These are phyloP conservation scores for Mimachlamys varia DNA, from an alignment of 2,888 invertebrate genomes.

Conservation along the genomic window DNA sequence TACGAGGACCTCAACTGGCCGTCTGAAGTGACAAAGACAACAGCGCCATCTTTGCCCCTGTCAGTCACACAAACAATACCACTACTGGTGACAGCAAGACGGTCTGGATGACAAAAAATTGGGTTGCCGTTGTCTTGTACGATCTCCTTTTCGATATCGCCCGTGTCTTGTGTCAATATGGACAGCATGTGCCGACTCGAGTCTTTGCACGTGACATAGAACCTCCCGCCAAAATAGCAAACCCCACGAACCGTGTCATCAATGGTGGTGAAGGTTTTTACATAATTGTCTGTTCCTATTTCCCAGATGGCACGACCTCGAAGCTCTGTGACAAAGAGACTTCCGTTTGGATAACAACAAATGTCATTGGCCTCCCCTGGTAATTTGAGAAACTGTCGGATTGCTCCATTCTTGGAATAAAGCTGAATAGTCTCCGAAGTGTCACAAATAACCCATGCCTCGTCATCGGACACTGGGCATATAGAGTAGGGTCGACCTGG, in stretches of 20 bases:
- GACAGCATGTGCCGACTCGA: background rate
- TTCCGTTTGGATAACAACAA: background rate
- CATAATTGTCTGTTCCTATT: background rate
- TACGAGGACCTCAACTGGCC: background rate
- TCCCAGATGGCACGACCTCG: background rate
- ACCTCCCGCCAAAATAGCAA: background rate
- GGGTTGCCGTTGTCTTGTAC: background rate
- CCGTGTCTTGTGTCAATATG: background rate
- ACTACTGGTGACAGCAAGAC: background rate
- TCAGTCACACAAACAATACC: background rate
- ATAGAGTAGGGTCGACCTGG: conserved; percentile 2
- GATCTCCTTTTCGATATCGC: background rate
- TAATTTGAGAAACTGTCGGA: conserved; percentile 13
- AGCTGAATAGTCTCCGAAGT: background rate
- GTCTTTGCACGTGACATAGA: conserved; percentile 3
- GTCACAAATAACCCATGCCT: background rate
- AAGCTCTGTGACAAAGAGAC: conserved; percentile 7
- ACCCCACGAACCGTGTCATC: background rate
- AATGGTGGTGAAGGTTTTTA: background rate
- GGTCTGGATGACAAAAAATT: conserved; percentile 4
- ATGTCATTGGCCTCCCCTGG: conserved; percentile 13
- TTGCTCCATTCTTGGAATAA: background rate
- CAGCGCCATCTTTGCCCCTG: conserved; percentile 34
- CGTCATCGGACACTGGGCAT: background rate
- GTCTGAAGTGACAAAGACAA: background rate